These are phyloP conservation scores for Cyanistes caeruleus DNA, from an alignment of 2,113 vertebrate genomes.

Conservation along the genomic window DNA sequence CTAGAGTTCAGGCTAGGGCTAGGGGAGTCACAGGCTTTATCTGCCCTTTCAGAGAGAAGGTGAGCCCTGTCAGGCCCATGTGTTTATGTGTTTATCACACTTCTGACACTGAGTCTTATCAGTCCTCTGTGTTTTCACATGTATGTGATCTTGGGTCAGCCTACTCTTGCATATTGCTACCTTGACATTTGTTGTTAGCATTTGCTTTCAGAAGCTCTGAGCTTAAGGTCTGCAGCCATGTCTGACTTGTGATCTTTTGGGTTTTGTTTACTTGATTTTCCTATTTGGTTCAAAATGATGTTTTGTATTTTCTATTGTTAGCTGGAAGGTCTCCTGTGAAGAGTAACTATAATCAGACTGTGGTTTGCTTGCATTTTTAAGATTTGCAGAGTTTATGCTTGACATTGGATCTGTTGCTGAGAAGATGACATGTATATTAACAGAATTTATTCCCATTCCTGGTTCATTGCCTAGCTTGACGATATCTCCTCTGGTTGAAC, in stretches of 20 bases:
- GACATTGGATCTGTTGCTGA: background rate
- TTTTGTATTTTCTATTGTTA: background rate
- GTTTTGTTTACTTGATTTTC: background rate
- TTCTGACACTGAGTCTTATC: background rate
- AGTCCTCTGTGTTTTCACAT: background rate
- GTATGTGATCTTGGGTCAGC: background rate
- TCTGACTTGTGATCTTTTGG: background rate
- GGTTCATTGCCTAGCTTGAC: background rate
- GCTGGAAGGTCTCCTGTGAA: background rate
- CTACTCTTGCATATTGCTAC: background rate
- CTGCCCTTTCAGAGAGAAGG: background rate
- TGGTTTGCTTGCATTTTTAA: background rate
- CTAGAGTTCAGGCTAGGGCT: background rate
- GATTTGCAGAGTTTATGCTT: background rate
- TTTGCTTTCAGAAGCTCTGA: background rate
- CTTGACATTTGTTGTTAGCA: background rate
- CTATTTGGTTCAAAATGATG: background rate
- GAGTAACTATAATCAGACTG: background rate
- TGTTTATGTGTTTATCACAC: background rate
- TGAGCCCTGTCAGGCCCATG: background rate
- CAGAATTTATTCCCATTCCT: background rate
- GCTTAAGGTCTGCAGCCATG: background rate
- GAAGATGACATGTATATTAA: background rate
- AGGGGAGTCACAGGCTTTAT: background rate
- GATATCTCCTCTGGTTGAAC: background rate